These are phyloP conservation scores for Molanna angustata DNA, from an alignment of 2,888 invertebrate genomes.

Conservation along the genomic window DNA sequence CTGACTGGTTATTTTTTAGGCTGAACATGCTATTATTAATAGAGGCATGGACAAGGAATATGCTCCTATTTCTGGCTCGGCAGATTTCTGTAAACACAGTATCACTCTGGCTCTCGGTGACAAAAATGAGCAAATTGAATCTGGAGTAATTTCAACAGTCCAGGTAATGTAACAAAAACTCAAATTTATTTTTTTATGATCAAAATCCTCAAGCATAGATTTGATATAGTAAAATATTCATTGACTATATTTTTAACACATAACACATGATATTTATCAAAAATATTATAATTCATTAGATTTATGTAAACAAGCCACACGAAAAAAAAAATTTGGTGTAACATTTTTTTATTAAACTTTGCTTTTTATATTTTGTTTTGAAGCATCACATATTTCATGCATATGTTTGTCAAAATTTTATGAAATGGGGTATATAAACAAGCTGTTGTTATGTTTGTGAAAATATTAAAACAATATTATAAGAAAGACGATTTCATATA, in stretches of 20 bases:
- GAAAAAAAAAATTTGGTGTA: too few species aligned
- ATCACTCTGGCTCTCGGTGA: slow-evolving; percentile 88
- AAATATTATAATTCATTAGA: background rate
- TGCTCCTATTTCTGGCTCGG: slow-evolving; percentile 83
- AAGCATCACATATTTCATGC: too few species aligned
- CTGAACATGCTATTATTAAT: slow-evolving; percentile 70
- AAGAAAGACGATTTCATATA: too few species aligned
- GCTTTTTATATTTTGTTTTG: too few species aligned
- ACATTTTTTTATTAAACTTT: too few species aligned
- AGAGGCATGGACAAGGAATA: slow-evolving; percentile 90
- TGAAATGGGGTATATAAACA: too few species aligned
- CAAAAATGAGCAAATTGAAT: slow-evolving; percentile 62
- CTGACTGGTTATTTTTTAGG: slow-evolving; percentile 53
- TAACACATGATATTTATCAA: background rate
- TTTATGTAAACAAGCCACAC: too few species aligned
- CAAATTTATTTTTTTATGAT: too few species aligned
- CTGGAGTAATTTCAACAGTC: slow-evolving; percentile 71
- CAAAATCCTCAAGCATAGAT: too few species aligned
- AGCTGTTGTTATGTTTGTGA: too few species aligned
- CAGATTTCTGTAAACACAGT: slow-evolving; percentile 80
- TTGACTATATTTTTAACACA: slow-evolving; percentile 1
- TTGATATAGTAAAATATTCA: background rate
- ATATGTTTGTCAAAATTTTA: too few species aligned
- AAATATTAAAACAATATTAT: too few species aligned
- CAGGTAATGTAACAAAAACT: slow-evolving; percentile 57